Evolutionary conservation across 2,797 vertebrate species (phyloP).

Genomic region (Sus cebifrons): DNA sequence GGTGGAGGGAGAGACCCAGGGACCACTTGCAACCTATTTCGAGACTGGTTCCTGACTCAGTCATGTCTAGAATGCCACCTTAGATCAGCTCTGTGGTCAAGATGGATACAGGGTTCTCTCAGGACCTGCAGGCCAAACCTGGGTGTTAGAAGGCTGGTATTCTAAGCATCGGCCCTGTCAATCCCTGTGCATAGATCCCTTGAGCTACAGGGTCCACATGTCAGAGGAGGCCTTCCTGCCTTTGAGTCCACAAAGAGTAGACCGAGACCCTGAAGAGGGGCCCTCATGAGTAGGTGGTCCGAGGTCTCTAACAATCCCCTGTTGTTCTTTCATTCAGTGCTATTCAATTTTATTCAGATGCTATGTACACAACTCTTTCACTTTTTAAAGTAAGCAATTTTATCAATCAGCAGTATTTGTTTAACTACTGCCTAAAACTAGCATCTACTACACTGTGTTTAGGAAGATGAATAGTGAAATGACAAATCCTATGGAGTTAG

Average conservation of each 20-base stretch:
- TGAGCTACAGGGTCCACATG: not conserved
- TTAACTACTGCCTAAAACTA: constrained; percentile 76
- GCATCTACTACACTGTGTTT: constrained; percentile 53
- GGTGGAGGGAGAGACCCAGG: not conserved
- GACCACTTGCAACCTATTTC: constrained; percentile 27
- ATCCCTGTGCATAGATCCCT: not conserved
- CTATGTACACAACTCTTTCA: constrained; percentile 67
- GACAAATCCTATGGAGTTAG: constrained; percentile 56
- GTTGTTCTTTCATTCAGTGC: not conserved
- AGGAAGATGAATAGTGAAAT: constrained; percentile 75
- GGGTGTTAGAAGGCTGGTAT: not conserved
- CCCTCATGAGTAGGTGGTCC: not conserved
- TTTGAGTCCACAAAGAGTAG: not conserved
- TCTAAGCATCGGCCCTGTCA: not conserved
- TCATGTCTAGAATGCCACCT: not conserved
- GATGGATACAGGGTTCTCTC: not conserved
- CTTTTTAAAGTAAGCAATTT: constrained; percentile 71
- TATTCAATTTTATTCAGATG: not conserved
- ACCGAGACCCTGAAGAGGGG: not conserved
- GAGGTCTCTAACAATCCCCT: not conserved
- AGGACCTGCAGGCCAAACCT: not conserved
- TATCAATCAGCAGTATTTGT: constrained; percentile 70
- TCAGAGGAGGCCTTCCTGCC: not conserved
- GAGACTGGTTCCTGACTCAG: not conserved
- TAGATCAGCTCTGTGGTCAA: not conserved